These are phyloP conservation scores for Odontocerum albicorne DNA, from an alignment of 2,888 invertebrate species.

Conservation along the genomic window DNA sequence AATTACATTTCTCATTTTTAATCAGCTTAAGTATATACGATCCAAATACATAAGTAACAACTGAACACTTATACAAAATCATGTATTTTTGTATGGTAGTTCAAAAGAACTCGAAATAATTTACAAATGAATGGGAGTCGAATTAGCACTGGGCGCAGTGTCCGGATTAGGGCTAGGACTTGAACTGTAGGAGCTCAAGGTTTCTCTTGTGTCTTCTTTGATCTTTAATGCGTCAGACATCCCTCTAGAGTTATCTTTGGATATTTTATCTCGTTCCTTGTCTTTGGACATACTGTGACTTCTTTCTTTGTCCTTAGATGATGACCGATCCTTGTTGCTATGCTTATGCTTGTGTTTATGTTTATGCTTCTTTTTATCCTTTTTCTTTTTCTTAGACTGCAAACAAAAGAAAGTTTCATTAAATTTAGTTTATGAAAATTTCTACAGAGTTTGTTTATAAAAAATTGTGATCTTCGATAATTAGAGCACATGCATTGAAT, in stretches of 20 bases:
- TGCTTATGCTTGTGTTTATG: conserved; percentile 92
- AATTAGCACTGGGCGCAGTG: conserved; percentile 26
- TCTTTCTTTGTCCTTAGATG: conserved; percentile 57
- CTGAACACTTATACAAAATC: too few species aligned
- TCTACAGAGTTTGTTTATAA: too few species aligned
- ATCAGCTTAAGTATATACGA: too few species aligned
- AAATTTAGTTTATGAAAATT: background rate
- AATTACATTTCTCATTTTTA: too few species aligned
- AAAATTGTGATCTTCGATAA: too few species aligned
- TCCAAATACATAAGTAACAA: too few species aligned
- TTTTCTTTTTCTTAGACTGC: conserved; percentile 71
- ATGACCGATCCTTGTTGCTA: conserved; percentile 53
- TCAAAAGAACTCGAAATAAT: conserved; percentile 3
- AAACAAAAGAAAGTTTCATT: conserved; percentile 35
- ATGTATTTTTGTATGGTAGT: too few species aligned
- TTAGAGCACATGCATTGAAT: too few species aligned
- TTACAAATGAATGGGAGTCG: conserved; percentile 17
- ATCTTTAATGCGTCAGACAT: conserved; percentile 61
- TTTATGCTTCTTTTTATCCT: conserved; percentile 81
- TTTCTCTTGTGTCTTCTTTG: conserved; percentile 76
- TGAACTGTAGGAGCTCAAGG: conserved; percentile 74
- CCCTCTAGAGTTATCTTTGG: conserved; percentile 51
- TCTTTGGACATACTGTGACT: conserved; percentile 51
- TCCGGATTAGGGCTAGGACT: conserved; percentile 70
- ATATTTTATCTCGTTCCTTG: conserved; percentile 57